Evolutionary conservation across 30 jellyfish, hydroid and myxozoan species (phyloP).

Genomic region (Aurelia aurita): DNA sequence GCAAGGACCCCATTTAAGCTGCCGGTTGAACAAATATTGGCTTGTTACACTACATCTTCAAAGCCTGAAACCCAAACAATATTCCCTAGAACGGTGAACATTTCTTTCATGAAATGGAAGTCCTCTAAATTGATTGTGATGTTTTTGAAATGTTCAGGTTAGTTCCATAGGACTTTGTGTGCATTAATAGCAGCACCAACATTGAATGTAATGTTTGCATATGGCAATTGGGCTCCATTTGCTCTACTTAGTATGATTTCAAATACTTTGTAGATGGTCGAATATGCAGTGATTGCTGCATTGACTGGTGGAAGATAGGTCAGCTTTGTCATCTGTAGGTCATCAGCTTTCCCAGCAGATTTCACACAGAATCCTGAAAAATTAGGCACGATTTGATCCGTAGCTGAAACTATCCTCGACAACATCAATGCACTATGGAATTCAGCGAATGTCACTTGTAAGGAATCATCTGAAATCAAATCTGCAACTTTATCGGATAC

Average conservation of each 20-base stretch:
- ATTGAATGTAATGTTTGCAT: no score
- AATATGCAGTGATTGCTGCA: conserved; percentile 45
- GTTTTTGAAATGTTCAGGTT: conserved; percentile 30
- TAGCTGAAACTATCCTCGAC: conserved; percentile 13
- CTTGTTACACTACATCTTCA: conserved; percentile 51
- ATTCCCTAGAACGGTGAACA: conserved; percentile 51
- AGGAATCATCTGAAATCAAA: background rate
- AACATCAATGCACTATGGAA: conserved; percentile 19
- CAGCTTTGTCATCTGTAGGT: conserved; percentile 8
- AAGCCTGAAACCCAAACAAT: conserved; percentile 50
- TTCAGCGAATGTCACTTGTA: conserved; percentile 14
- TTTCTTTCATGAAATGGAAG: conserved; percentile 74
- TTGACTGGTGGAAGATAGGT: conserved; percentile 62
- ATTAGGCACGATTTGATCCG: conserved; percentile 29
- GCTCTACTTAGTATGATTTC: no score
- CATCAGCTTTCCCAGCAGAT: conserved; percentile 12
- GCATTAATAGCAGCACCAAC: no score
- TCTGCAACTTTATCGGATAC: conserved; percentile 17
- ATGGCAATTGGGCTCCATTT: no score
- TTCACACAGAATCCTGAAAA: conserved; percentile 26
- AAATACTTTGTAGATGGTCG: conserved; percentile 20
- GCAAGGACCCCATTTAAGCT: conserved; percentile 63
- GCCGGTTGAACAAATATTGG: conserved; percentile 42
- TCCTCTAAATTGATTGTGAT: conserved; percentile 55
- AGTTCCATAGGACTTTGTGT: conserved; percentile 60